phyloP scores from a whole-genome alignment of 2,888 invertebrate genomes.

The Incurvaria masculella region DNA sequence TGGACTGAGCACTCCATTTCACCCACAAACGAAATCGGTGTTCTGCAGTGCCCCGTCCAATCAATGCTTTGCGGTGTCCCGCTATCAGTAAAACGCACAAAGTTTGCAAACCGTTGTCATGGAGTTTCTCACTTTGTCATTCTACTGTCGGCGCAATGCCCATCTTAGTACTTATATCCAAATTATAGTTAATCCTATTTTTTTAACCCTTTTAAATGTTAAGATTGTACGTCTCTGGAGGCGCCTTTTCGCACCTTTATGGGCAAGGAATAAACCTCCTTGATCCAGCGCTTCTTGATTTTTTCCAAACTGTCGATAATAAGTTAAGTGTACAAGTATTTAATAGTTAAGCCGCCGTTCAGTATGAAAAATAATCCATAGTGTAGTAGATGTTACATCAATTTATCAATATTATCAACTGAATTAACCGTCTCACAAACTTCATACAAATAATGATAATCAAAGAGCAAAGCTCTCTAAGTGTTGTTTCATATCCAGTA shows the following conservation, averaged over 20 bases:
- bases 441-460: too few relatives aligned
- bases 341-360: too few relatives aligned
- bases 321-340: too few relatives aligned
- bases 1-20: not conserved
- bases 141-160: not conserved
- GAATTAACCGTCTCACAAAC: too few relatives aligned
- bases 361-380: too few relatives aligned
- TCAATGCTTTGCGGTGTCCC: conserved; percentile 7
- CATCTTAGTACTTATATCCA: conserved; percentile 36
- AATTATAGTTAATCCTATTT: conserved; percentile 55
- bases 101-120: too few relatives aligned
- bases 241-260: conserved; percentile 16
- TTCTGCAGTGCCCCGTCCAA: conserved; percentile 20
- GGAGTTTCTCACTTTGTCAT: too few relatives aligned
- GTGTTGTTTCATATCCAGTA: too few relatives aligned
- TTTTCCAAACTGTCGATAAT: conserved; percentile 26
- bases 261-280: conserved; percentile 32
- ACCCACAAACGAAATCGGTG: not conserved
- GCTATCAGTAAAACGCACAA: too few relatives aligned
- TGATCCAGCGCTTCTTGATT: conserved; percentile 52
- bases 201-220: conserved; percentile 55
- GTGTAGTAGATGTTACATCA: too few relatives aligned
- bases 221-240: conserved; percentile 46
- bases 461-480: too few relatives aligned
- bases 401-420: too few relatives aligned